phyloP scores from a whole-genome alignment of 2,113 vertebrate genomes.

The Grammomys surdaster region DNA sequence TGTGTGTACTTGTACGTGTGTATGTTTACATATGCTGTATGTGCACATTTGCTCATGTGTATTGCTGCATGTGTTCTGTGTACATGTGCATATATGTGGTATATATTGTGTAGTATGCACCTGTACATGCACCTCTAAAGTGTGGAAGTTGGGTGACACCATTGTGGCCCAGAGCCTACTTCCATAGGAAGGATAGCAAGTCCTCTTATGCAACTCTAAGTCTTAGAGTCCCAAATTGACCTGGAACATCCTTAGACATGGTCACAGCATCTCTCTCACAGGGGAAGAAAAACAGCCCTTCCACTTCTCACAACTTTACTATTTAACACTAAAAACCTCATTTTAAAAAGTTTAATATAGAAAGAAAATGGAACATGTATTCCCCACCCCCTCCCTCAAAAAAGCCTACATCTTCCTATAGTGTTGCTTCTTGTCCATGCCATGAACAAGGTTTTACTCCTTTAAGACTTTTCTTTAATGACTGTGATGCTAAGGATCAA shows the following conservation, averaged over 20 bases:
- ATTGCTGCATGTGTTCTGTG: neutral
- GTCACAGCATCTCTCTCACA: too few relatives aligned
- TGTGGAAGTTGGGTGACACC: neutral
- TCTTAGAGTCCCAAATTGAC: too few relatives aligned
- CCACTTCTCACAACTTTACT: neutral
- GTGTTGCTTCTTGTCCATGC: neutral
- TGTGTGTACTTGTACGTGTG: neutral
- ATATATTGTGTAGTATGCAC: neutral
- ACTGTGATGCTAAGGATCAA: neutral
- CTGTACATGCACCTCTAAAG: neutral
- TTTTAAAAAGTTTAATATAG: neutral
- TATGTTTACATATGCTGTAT: neutral
- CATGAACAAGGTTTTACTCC: neutral
- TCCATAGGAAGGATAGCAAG: neutral
- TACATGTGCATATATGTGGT: neutral
- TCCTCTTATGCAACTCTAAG: neutral
- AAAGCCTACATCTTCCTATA: neutral
- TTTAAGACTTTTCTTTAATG: neutral
- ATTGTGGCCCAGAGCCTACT: neutral
- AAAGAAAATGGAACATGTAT: neutral
- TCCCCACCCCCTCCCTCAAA: neutral
- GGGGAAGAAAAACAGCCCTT: neutral
- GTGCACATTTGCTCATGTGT: neutral
- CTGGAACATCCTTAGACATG: neutral
- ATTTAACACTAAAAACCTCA: neutral